A percentile compares a stretch with the other conserved stretches of the same genome.
Evolutionary conservation across 2,888 invertebrate species (phyloP).

Genomic region (Mylabris sibirica): DNA sequence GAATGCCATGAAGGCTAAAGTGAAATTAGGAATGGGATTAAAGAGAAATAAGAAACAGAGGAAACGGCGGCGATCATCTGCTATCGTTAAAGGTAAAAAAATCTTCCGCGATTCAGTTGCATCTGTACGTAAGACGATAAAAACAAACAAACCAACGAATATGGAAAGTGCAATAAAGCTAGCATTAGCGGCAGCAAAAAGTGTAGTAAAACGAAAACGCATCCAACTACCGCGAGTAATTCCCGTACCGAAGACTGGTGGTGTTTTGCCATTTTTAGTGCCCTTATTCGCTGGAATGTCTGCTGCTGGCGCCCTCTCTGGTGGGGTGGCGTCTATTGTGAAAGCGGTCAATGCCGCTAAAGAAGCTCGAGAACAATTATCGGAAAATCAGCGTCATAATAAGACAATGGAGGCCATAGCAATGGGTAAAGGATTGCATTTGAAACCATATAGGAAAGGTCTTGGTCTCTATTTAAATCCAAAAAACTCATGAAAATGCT

Average conservation of each 20-base stretch:
- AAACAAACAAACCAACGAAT: slow-evolving; percentile 23
- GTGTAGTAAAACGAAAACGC: slow-evolving; percentile 20
- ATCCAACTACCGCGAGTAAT: slow-evolving; percentile 42
- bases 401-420: slow-evolving; percentile 54
- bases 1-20: slow-evolving; percentile 50
- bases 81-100: slow-evolving; percentile 8
- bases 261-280: slow-evolving; percentile 47
- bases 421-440: slow-evolving; percentile 48
- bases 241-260: slow-evolving; percentile 51
- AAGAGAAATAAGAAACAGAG: no score
- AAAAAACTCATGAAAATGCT: slow-evolving; percentile 39
- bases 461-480: slow-evolving; percentile 37
- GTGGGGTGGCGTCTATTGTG: slow-evolving; percentile 53
- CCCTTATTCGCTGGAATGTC: slow-evolving; percentile 54
- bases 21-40: slow-evolving; percentile 26
- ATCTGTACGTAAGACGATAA: slow-evolving; percentile 17
- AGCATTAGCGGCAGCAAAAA: slow-evolving; percentile 31
- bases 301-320: slow-evolving; percentile 52
- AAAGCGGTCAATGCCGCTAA: slow-evolving; percentile 53
- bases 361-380: slow-evolving; percentile 47
- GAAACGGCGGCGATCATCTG: no score
- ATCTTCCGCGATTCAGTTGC: slow-evolving; percentile 12
- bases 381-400: slow-evolving; percentile 53
- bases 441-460: slow-evolving; percentile 46
- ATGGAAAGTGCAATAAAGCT: slow-evolving; percentile 35